Evolutionary conservation across 1,140 invertebrate species (phyloP).

Genomic region (Ericerus pela): DNA sequence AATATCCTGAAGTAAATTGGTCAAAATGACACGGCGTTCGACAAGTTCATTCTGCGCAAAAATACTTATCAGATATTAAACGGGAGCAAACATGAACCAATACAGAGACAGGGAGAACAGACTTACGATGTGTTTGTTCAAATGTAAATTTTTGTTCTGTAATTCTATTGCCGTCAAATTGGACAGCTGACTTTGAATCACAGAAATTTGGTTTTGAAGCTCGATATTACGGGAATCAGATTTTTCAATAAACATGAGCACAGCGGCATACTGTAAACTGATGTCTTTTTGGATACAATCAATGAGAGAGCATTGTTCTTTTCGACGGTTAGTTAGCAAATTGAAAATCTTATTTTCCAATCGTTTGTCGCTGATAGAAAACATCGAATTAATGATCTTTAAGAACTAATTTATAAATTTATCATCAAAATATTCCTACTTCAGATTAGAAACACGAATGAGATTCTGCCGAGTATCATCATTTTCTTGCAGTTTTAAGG

Average conservation of each 20-base stretch:
- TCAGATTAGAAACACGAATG: not conserved
- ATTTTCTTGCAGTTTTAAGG: not conserved
- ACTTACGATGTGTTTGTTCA: not conserved
- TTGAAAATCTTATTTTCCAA: not conserved
- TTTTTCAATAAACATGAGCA: not conserved
- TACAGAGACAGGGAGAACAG: not conserved
- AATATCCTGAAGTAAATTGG: not conserved
- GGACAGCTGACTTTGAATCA: not conserved
- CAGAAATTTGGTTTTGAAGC: not conserved
- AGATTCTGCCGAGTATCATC: not conserved
- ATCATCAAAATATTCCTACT: not conserved
- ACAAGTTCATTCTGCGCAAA: not conserved
- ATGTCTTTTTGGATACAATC: not conserved
- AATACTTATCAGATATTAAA: not conserved
- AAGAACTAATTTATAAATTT: not conserved
- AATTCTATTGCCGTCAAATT: not conserved
- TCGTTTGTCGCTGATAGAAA: not conserved
- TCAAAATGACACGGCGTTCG: not conserved
- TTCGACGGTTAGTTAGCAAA: not conserved
- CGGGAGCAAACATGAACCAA: not conserved
- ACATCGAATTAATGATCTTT: not conserved
- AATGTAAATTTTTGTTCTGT: not conserved
- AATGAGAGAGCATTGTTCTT: not conserved
- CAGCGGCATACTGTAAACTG: not conserved
- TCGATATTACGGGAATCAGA: not conserved